phyloP scores from a whole-genome alignment of 2,113 vertebrate genomes.

The Hypocryptadius cinnamomeus region DNA sequence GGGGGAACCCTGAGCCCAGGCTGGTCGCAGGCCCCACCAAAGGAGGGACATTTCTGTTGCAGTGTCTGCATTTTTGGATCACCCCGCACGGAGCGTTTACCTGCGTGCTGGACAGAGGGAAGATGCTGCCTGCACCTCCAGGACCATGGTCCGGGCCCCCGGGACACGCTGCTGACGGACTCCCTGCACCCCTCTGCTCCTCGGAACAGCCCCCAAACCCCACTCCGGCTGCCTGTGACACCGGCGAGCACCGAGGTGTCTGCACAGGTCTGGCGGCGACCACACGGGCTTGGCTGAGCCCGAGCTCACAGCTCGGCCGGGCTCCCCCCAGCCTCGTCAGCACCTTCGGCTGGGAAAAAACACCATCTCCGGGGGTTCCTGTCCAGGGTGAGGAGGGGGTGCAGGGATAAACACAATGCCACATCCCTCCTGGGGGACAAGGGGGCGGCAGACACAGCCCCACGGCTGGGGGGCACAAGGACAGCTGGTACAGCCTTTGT shows the following conservation, averaged over 20 bases:
- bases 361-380: not conserved
- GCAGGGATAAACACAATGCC: not conserved
- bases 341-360: not conserved
- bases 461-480: rapidly evolving
- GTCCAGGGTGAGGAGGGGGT: not conserved
- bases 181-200: not conserved
- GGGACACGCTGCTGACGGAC: not conserved
- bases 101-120: rapidly evolving
- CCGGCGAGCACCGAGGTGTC: not conserved
- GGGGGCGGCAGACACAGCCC: not conserved
- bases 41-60: not conserved
- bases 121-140: not conserved
- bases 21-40: not conserved
- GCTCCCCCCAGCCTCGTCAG: not conserved
- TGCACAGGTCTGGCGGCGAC: not conserved
- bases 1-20: not conserved
- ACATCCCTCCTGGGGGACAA: not conserved
- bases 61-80: not conserved
- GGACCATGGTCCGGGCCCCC: not conserved
- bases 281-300: not conserved
- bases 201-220: not conserved
- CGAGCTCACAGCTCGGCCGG: rapidly evolving
- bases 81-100: not conserved
- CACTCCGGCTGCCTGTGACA: not conserved
- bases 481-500: not conserved